A percentile compares a stretch with the other conserved stretches of the same genome.
Evolutionary conservation across 2,888 invertebrate genomes (phyloP).

Genomic region (Plutella xylostella): DNA sequence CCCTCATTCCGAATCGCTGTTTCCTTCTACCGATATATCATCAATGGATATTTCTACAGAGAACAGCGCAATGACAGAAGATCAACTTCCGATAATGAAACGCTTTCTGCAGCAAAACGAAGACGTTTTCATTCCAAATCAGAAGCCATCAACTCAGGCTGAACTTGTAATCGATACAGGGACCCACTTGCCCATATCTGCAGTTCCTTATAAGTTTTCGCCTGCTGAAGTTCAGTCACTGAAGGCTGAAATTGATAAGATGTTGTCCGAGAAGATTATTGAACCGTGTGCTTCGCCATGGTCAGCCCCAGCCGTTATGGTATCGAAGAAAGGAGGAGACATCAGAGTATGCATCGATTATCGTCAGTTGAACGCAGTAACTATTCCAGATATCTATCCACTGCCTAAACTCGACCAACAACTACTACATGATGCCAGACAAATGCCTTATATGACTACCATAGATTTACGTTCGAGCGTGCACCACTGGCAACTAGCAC

Average conservation of each 20-base stretch:
- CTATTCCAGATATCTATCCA: conserved; percentile 23
- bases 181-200: conserved; percentile 21
- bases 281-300: conserved; percentile 27
- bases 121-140: conserved; percentile 8
- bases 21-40: not conserved
- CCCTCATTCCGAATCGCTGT: not conserved
- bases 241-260: conserved; percentile 23
- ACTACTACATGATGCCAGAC: conserved; percentile 24
- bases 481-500: conserved; percentile 11
- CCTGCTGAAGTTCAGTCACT: conserved; percentile 13
- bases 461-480: conserved; percentile 22
- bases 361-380: conserved; percentile 18
- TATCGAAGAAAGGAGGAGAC: conserved; percentile 27
- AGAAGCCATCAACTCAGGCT: conserved; percentile 1
- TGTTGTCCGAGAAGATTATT: conserved; percentile 28
- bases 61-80: not conserved
- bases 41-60: not conserved
- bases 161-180: conserved; percentile 13
- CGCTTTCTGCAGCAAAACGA: not conserved
- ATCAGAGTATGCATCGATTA: conserved; percentile 32
- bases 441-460: conserved; percentile 21
- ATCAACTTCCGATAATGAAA: not conserved
- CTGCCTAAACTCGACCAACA: conserved; percentile 33
- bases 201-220: conserved; percentile 29
- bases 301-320: conserved; percentile 31